Evolutionary conservation across 1,140 invertebrate genomes (phyloP), one percentile per base, ranked within the genome.

Genomic region (Psilanteris sp.): DNA sequence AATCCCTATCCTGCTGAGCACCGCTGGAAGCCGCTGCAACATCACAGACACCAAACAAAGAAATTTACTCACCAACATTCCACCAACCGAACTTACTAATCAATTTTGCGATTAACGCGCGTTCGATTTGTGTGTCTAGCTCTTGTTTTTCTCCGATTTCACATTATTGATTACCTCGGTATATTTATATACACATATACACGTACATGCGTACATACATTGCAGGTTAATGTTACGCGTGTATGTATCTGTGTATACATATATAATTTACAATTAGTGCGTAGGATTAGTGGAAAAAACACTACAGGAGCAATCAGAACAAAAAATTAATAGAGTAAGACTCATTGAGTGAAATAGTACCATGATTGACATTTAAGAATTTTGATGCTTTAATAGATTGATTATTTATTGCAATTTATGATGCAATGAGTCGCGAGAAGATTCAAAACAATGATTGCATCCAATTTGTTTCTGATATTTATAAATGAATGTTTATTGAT

Each of bases 1-100:
- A 91, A 95, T 94, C 92, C 94, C 94, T 93, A 95, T 95, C 92
- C 94, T 93, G 93, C 93, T 95, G 91, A 95, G 93, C 90, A 95
- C 94, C 91, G 94, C 94, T 91, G 94, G 94, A 90, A 95, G 93
- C 90, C 94, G 94, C 94, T 95, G 94, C 88, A 94, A 95, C 90
- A 91, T 89, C 86, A 88, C 85, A 88, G 85, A 88, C 85, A 88
- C 87, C 85, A 88, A 88, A 88, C 87, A 87, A 87, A 88, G 82
- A 87, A 81, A 84, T 86, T 85, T 85, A 84, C 82, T 89, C 87
- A 87, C 87, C 88, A 87, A 85, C 66, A 79, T 87, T 86, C 81
- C 84, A 88, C 83, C 86, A 85, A 87, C 81, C 78, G 82, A 85
- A 81, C 78, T 84, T 85, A 84, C 78, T 86, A 81, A 82, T 82